Conservation (phyloP, 1,140 invertebrate species). For the Drosophila orena region DNA sequence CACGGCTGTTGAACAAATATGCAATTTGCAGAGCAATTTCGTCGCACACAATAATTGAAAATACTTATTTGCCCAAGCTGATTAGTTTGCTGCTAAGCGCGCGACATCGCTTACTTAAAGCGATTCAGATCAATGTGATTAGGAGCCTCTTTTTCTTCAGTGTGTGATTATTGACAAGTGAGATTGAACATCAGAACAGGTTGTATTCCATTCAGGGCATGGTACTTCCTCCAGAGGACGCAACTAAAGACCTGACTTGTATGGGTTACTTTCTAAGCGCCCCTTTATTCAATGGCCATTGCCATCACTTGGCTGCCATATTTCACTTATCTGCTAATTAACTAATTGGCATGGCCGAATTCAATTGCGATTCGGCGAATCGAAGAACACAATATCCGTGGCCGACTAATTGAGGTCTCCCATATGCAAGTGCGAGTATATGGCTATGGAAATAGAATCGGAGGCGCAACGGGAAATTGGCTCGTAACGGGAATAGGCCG, state of each 20-base stretch:
- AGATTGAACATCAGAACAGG: too few relatives aligned
- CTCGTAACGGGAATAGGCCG: constrained; percentile 31
- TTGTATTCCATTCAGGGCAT: too few relatives aligned
- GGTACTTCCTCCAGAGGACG: too few relatives aligned
- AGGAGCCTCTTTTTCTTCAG: neutral
- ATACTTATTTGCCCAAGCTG: constrained; percentile 2
- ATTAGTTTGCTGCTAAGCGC: neutral
- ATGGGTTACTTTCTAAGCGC: neutral
- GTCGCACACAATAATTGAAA: neutral
- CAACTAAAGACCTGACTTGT: neutral
- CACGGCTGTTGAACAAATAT: neutral
- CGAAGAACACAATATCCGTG: constrained; percentile 26
- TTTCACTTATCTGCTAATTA: constrained; percentile 64
- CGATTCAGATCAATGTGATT: neutral
- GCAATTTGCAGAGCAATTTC: neutral
- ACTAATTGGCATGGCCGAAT: constrained; percentile 63
- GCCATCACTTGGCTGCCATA: neutral
- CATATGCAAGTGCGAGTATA: neutral
- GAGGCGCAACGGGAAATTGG: constrained; percentile 28
- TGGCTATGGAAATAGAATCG: constrained; percentile 7
- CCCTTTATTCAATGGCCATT: constrained; percentile 14
- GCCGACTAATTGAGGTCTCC: constrained; percentile 48
- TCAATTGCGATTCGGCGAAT: constrained; percentile 46
- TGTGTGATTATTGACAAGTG: too few relatives aligned
- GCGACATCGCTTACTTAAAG: neutral